Conservation (phyloP, 2,888 invertebrate species). For the Cactoblastis cactorum region DNA sequence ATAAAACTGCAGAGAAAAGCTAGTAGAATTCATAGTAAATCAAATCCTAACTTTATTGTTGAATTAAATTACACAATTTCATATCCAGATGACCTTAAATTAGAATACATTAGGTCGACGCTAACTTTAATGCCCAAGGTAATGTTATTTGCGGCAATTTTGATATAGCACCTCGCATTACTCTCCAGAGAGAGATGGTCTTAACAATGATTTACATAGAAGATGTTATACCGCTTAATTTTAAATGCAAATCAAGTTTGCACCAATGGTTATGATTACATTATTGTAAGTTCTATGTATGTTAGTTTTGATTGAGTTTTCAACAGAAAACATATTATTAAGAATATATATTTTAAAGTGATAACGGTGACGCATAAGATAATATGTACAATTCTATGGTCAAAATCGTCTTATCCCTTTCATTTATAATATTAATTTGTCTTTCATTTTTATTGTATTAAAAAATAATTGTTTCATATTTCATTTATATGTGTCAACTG, state of each 20-base stretch:
- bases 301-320: background rate
- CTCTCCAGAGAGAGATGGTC: slow-evolving; percentile 20
- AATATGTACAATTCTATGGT: too few relatives aligned
- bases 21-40: too few relatives aligned
- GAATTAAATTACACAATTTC: background rate
- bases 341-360: too few relatives aligned
- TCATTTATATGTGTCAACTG: too few relatives aligned
- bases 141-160: slow-evolving; percentile 12
- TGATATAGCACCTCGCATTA: slow-evolving; percentile 22
- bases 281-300: slow-evolving; percentile 10
- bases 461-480: too few relatives aligned
- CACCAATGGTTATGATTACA: slow-evolving; percentile 3
- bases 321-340: too few relatives aligned
- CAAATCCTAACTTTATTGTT: background rate
- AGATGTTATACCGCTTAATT: slow-evolving; percentile 25
- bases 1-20: too few relatives aligned
- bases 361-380: too few relatives aligned
- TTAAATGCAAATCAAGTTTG: slow-evolving; percentile 23
- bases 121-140: slow-evolving; percentile 11
- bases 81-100: slow-evolving; percentile 5
- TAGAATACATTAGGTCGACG: slow-evolving; percentile 8
- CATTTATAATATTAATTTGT: too few relatives aligned
- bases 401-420: too few relatives aligned
- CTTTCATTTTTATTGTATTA: too few relatives aligned
- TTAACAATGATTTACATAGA: slow-evolving; percentile 24